Base-by-base conservation (phyloP, 2,888 invertebrate species). In the Synanthedon formicaeformis region DNA sequence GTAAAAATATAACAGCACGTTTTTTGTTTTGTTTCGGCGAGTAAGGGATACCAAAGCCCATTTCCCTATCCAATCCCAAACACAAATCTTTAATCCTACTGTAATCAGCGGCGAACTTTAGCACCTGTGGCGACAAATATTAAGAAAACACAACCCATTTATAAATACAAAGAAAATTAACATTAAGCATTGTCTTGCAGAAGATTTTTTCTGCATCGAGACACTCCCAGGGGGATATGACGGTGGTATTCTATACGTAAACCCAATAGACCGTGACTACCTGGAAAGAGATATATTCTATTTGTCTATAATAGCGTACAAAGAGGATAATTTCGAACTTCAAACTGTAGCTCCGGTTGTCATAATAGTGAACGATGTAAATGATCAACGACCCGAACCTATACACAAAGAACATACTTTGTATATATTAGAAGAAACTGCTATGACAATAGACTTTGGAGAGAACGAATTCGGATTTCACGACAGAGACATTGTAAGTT, bases 371-470 rank as follows among this genome's bases (percentile, higher is more conserved):
- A 76, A 88, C 51, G 89, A 88, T 58, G 78, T 92, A 34, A 94
- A 94, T 67, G 92, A 94, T 67, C 90, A 93, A 64, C 65, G 63
- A 12, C 94, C 94, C 0, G 62, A 66, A 59, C 89, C 91, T 0
- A 63, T 79, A 12, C 65, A 77, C 0, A 18, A 60, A 0, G 73
- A 72, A 4, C 81, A 84, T 55, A 54, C 51, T 5, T 71, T 89
- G 4, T 55, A 60, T 1, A 88, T 91, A 48, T 61, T 71, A 11
- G 92, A 92, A 69, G 89, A 89, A 63, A 89, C 81, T 3, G 81
- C 88, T 8, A 66, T 81, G 64, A 86, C 86, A 0, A 67, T 90
- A 1, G 71, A 76, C 56, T 84, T 90, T 55, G 64, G 82, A 3
- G 58, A 75, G 12, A 8, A 12, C 8, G 68, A 81, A 1, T 89